Evolutionary conservation across 2,888 invertebrate species (phyloP), one percentile per base, ranked within the genome.

Genomic region (Notodonta ziczac): DNA sequence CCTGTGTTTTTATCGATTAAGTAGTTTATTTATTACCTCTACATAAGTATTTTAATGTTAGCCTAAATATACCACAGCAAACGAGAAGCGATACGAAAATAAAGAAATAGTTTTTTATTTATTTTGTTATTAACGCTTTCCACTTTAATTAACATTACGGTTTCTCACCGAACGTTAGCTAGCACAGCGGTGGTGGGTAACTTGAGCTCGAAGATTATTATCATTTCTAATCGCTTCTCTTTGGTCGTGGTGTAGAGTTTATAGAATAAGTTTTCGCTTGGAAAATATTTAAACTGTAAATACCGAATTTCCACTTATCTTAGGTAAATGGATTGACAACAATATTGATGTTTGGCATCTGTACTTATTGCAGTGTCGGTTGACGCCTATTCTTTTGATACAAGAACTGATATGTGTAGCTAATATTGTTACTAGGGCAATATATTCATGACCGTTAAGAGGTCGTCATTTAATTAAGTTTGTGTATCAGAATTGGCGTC

Each of bases 1-100:
- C 79, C 80, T 81, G 80, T 79, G 65, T 70, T 73, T 70, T 69
- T 75, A 78, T 74, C 68, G 70, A 63, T 71, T 63, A 55, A 55
- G 40, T 74, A 75, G 63, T 56, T 71, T 74, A 78, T 76, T 78
- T 77, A 78, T 76, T 75, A 62, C 61, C 58, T 51, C 16, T 55
- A 32, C 14, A 57, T 65, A 69, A 69, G 60, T 62, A 59, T 61
- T 61, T 44, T 62, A 61, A 54, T 60, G 60, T 63, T 54, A 65
- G 48, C 14, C 14, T 55, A 52, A 12, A 32, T 24, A 32, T 16
- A 12, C 24, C 24, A 24, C 24, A 24, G 24, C 24, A 24, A 2
- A 24, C 1, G 24, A 24, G 24, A 24, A 24, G 24, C 24, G 24
- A 24, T 24, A 2, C 24, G 24, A 24, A 24, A 24, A 24, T 24